Percentiles rank a stretch among this genome's conserved stretches.
Conservation (phyloP, 1,140 invertebrate genomes). For the Lordiphosa mommai region DNA sequence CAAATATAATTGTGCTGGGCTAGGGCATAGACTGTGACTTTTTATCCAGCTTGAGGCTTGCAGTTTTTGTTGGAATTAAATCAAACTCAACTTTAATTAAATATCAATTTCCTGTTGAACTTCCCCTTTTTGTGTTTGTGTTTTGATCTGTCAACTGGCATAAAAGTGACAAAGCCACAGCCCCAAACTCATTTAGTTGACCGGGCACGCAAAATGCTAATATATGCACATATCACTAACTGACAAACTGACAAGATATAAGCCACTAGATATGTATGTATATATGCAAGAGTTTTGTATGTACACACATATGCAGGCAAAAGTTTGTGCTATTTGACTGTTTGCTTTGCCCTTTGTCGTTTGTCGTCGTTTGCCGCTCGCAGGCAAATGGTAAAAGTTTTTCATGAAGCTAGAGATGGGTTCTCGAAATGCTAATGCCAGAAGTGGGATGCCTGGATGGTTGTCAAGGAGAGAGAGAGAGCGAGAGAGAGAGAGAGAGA, state of each 20-base stretch:
- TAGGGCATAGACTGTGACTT: too few relatives aligned
- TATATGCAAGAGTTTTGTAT: background rate
- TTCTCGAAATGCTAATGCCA: constrained; percentile 10
- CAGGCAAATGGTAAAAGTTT: constrained; percentile 10
- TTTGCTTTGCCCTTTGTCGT: constrained; percentile 11
- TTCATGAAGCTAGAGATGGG: constrained; percentile 4
- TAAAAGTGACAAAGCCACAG: background rate
- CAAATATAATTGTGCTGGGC: too few relatives aligned
- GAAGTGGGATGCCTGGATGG: constrained; percentile 9
- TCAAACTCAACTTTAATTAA: constrained; percentile 8
- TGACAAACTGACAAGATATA: constrained; percentile 5
- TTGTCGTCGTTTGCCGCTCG: constrained; percentile 11
- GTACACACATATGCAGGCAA: background rate
- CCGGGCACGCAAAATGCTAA: constrained; percentile 2
- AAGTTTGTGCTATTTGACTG: constrained; percentile 1
- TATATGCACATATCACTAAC: constrained; percentile 10
- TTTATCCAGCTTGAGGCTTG: too few relatives aligned
- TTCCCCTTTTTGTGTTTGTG: background rate
- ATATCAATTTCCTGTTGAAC: constrained; percentile 5
- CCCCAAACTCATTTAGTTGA: constrained; percentile 3
- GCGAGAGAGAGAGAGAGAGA: background rate
- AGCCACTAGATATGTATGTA: constrained; percentile 2
- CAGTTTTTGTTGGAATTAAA: too few relatives aligned
- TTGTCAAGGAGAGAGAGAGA: background rate
- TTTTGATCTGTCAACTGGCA: constrained; percentile 4